These are phyloP conservation scores for Aradophagus sp. DNA, from an alignment of 1,140 invertebrate species.

Conservation along the genomic window DNA sequence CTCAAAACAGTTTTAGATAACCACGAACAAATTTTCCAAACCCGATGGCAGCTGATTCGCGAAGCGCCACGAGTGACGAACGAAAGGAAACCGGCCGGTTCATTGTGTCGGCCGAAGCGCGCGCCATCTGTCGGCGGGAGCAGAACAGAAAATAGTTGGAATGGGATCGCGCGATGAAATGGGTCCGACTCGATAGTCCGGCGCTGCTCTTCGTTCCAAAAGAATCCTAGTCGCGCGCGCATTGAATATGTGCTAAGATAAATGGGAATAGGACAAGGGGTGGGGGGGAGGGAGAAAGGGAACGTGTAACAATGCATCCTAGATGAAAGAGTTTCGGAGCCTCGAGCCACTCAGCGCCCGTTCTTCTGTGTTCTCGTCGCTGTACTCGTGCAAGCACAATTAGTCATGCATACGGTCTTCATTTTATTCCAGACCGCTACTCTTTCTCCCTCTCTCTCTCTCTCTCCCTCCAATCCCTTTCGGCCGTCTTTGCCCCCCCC, in stretches of 20 bases:
- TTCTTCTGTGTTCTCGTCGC: constrained; percentile 54
- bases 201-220: constrained; percentile 39
- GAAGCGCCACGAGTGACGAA: no score
- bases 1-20: no score
- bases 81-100: no score
- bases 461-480: no score
- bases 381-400: constrained; percentile 57
- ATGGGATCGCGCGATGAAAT: constrained; percentile 20
- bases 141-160: constrained; percentile 14
- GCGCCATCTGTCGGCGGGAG: no score
- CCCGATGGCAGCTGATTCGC: no score
- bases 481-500: no score
- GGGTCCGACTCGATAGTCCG: constrained; percentile 32
- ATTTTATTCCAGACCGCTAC: constrained; percentile 51
- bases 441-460: no score
- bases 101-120: no score
- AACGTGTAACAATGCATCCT: constrained; percentile 53
- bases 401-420: constrained; percentile 55
- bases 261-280: constrained; percentile 55
- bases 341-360: constrained; percentile 53
- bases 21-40: no score
- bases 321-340: constrained; percentile 56
- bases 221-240: constrained; percentile 43
- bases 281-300: constrained; percentile 22
- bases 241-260: constrained; percentile 49